These are phyloP conservation scores for Ptilorrhoa leucosticta DNA, from an alignment of 2,113 vertebrate species.

Conservation along the genomic window DNA sequence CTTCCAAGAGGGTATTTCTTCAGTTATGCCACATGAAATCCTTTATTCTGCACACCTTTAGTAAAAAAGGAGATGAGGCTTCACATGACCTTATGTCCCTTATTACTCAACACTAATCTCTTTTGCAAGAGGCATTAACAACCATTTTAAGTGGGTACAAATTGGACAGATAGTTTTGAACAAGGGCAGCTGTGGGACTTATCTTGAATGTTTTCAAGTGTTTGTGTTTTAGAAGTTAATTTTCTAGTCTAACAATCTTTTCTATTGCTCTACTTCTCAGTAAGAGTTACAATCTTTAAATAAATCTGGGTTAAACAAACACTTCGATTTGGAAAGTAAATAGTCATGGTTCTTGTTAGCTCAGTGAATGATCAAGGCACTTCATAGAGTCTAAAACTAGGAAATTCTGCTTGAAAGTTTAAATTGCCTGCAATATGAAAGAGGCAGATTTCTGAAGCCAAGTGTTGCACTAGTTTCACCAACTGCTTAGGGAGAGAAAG, in stretches of 20 bases:
- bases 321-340: slow-evolving; percentile 13
- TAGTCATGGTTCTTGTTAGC: not conserved
- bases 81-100: not conserved
- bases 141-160: not conserved
- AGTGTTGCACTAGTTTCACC: not conserved
- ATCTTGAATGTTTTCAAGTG: not conserved
- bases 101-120: not conserved
- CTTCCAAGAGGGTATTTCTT: not conserved
- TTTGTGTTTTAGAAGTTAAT: not conserved
- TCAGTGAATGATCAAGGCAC: not conserved
- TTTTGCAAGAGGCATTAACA: not conserved
- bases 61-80: not conserved
- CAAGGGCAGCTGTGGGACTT: not conserved
- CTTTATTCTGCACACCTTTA: not conserved
- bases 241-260: not conserved
- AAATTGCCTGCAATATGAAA: not conserved
- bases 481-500: not conserved
- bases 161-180: not conserved
- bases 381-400: not conserved
- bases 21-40: not conserved
- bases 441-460: not conserved
- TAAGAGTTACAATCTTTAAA: not conserved
- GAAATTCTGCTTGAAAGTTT: not conserved
- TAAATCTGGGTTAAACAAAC: slow-evolving; percentile 35
- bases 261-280: not conserved